Evolutionary conservation across 2,797 vertebrate species (phyloP).

Genomic region (Cottoperca gobio): DNA sequence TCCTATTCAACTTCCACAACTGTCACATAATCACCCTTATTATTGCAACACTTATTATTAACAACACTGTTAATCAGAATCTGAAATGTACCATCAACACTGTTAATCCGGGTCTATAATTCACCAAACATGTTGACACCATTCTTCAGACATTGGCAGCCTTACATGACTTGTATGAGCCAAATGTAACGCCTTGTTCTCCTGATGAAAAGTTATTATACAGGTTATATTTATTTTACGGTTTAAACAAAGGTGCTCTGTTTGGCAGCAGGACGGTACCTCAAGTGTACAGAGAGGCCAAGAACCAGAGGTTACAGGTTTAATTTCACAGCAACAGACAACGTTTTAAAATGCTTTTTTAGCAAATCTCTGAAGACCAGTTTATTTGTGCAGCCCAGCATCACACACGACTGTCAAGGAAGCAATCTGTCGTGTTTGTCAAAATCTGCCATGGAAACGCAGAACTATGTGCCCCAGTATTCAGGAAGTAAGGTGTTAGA

Average conservation of each 20-base stretch:
- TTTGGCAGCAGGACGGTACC: slow-evolving; percentile 1
- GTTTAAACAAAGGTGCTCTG: slow-evolving; percentile 52
- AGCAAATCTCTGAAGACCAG: not conserved
- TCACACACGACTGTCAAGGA: not conserved
- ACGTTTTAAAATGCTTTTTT: slow-evolving; percentile 11
- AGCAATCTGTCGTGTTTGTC: not conserved
- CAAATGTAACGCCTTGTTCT: slow-evolving; percentile 51
- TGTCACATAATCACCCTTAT: slow-evolving; percentile 6
- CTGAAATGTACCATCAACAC: not conserved
- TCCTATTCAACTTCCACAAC: slow-evolving; percentile 9
- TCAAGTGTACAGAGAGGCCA: slow-evolving; percentile 10
- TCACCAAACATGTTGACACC: slow-evolving; percentile 19
- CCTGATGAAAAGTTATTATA: slow-evolving; percentile 30
- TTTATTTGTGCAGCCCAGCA: slow-evolving; percentile 7
- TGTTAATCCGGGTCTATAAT: slow-evolving; percentile 23
- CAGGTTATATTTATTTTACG: slow-evolving; percentile 46
- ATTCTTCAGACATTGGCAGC: slow-evolving; percentile 41
- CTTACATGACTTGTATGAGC: not conserved
- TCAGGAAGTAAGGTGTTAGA: not conserved
- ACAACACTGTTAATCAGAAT: not conserved
- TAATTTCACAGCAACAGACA: not conserved
- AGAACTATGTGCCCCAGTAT: too few species aligned
- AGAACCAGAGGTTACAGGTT: slow-evolving; percentile 20
- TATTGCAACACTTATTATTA: slow-evolving; percentile 10
- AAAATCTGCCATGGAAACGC: not conserved